A percentile compares a stretch with the other conserved stretches of the same genome.
Evolutionary conservation across 2,113 vertebrate species (phyloP).

Genomic region (Pachycephala philippinensis): DNA sequence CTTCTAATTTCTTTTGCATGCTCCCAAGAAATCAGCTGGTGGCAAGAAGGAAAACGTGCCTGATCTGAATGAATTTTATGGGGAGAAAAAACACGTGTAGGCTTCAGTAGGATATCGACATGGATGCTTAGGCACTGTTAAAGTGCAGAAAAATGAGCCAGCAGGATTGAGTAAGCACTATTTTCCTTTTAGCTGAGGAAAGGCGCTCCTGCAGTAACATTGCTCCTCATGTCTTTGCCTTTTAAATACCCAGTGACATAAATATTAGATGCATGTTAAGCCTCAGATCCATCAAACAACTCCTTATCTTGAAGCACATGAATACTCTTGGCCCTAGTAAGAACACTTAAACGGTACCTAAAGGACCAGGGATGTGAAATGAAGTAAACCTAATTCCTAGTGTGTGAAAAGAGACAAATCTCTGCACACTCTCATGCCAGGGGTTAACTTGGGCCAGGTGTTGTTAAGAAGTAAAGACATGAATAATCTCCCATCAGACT

Average conservation of each 20-base stretch:
- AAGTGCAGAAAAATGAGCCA: background rate
- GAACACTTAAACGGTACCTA: background rate
- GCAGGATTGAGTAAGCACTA: background rate
- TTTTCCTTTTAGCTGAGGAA: background rate
- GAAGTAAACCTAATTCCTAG: background rate
- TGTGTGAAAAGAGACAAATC: background rate
- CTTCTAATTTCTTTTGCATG: background rate
- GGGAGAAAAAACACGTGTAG: background rate
- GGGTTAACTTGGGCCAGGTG: background rate
- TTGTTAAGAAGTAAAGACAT: background rate
- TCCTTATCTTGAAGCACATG: background rate
- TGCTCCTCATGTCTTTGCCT: background rate
- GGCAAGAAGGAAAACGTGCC: background rate
- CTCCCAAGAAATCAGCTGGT: background rate
- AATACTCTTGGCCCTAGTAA: background rate
- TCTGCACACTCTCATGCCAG: background rate
- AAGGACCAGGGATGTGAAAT: background rate
- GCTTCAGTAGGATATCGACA: background rate
- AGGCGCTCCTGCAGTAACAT: background rate
- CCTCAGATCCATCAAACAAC: background rate
- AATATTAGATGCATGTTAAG: slow-evolving; percentile 34
- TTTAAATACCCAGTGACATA: background rate
- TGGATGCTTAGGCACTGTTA: background rate
- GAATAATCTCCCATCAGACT: slow-evolving; percentile 2
- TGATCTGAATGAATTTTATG: background rate